Base-by-base conservation (phyloP, 2,888 invertebrate species). In the Ischnura elegans region DNA sequence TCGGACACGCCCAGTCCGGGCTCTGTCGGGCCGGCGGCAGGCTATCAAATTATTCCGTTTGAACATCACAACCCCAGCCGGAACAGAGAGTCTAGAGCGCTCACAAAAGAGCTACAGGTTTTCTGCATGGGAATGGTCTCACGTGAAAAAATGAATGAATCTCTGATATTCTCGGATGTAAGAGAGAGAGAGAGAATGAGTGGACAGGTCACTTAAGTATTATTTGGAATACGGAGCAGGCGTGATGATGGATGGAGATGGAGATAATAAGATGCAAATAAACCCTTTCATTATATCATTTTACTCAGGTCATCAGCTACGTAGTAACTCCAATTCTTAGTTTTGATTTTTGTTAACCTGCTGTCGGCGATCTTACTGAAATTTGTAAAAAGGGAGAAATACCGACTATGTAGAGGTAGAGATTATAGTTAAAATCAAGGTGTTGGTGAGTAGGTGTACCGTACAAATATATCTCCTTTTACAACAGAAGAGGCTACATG, bases 41-140 rank as follows among this genome's bases (percentile, higher is more conserved):
- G 42, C 21, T 43, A 42, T 43, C 43, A 3, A 42, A 90, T 90
- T 90, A 90, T 90, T 90, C 90, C 43, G 90, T 90, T 90, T 90
- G 61, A 61, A 61, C 90, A n/a, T 66, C 61, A 16, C 43, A 3
- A 25, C n/a, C n/a, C 43, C 25, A 42, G 43, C 19, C 21, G 43
- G 55, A n/a, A 55, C 8, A 87, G 55, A 55, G 55, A 87, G 16
- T 2, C 29, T n/a, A n/a, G 87, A 46, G 46, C 47, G 51, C 87
- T 51, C n/a, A 6, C 0, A 8, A 36, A 87, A 29, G 51, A 76
- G 76, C 76, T 76, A 76, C 76, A 76, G 76, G 76, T 76, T 76
- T 76, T 29, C 29, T 25, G 36, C 76, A 76, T 16, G 76, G 36
- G 36, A 76, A 76, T 36, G 76, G 36, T 29, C n/a, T 5, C 76